Conservation (phyloP, 2,797 vertebrate genomes). For the Clarias platycephalus region DNA sequence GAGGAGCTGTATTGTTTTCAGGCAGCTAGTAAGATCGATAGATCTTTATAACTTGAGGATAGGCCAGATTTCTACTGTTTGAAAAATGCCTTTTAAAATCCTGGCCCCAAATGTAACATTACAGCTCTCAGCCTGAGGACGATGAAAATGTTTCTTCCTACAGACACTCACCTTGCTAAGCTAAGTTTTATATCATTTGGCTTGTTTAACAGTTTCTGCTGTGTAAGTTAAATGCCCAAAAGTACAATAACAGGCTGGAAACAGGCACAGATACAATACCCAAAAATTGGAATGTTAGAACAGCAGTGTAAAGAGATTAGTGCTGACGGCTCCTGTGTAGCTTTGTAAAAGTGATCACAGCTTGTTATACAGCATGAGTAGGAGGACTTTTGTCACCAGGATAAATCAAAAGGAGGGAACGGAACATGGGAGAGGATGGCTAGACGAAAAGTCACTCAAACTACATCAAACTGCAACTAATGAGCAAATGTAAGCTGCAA, state of each 20-base stretch:
- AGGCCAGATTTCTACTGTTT: conserved; percentile 19
- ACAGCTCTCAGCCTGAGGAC: conserved; percentile 15
- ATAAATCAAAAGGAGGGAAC: conserved; percentile 72
- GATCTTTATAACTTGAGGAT: conserved; percentile 16
- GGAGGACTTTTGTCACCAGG: conserved; percentile 78
- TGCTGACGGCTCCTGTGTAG: conserved; percentile 75
- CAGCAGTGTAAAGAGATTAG: conserved; percentile 77
- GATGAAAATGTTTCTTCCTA: background rate
- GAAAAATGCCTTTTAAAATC: background rate
- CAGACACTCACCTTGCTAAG: conserved; percentile 26
- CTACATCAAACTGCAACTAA: conserved; percentile 75
- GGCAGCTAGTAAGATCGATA: conserved; percentile 30
- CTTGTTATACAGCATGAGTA: conserved; percentile 68
- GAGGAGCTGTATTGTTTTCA: conserved; percentile 6
- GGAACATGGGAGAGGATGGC: conserved; percentile 69
- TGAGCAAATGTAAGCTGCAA: conserved; percentile 67
- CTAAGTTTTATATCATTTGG: conserved; percentile 44
- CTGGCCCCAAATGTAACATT: conserved; percentile 2
- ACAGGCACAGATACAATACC: conserved; percentile 58
- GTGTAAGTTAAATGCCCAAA: conserved; percentile 29
- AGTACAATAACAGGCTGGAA: conserved; percentile 48
- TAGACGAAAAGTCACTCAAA: conserved; percentile 63
- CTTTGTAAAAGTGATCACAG: conserved; percentile 73
- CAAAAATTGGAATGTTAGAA: conserved; percentile 70
- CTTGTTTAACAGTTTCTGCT: conserved; percentile 41